A percentile compares a stretch with the other conserved stretches of the same genome.
Evolutionary conservation across 2,113 vertebrate species (phyloP).

Genomic region (Cricetomys ansorgei): DNA sequence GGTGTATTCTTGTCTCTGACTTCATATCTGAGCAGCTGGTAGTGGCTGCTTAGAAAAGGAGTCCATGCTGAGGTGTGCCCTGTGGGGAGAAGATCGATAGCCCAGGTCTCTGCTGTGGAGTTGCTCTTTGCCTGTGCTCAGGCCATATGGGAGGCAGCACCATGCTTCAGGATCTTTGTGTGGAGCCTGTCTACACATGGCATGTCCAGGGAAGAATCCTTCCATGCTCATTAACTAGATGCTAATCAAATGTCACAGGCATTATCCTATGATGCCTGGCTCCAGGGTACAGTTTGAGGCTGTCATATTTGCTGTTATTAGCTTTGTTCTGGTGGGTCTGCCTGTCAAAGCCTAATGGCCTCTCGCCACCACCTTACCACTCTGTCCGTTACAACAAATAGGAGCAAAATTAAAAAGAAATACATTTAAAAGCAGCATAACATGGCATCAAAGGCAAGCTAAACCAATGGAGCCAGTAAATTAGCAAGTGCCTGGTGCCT

Average conservation of each 20-base stretch:
- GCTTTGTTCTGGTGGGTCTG: neutral
- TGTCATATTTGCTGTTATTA: neutral
- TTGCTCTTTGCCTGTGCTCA: neutral
- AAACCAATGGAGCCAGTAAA: neutral
- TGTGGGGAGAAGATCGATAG: neutral
- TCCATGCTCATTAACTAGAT: neutral
- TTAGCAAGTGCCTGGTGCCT: neutral
- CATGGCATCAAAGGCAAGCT: neutral
- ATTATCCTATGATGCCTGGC: neutral
- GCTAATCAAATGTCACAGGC: neutral
- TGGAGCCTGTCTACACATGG: neutral
- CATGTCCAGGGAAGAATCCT: neutral
- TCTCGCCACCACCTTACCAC: neutral
- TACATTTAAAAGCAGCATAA: neutral
- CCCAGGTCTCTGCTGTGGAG: neutral
- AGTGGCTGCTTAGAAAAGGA: neutral
- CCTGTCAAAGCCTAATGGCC: neutral
- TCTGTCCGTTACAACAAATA: neutral
- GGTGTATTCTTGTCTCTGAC: neutral
- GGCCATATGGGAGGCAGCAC: neutral
- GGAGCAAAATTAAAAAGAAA: constrained; percentile 19
- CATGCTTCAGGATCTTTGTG: neutral
- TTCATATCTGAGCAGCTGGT: neutral
- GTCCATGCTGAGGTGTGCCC: neutral
- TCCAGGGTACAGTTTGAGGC: neutral